Conservation (phyloP, 2,113 vertebrate species). For the pig (Sus scrofa) region DNA sequence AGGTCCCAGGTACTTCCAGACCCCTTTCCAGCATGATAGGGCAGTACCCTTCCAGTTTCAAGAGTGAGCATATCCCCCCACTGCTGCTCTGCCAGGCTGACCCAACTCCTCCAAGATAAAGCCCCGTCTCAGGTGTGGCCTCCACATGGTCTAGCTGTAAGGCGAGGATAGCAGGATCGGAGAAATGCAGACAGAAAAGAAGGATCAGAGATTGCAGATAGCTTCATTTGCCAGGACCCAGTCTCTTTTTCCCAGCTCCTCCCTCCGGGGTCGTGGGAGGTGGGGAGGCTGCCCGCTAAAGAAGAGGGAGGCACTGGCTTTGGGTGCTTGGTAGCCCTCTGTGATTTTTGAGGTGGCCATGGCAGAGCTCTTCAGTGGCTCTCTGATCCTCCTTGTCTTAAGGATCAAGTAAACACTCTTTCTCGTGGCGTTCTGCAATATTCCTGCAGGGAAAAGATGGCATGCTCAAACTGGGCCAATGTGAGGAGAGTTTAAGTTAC, state of each 20-base stretch:
- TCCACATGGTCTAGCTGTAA: background rate
- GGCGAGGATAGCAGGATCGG: too few relatives aligned
- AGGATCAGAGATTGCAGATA: too few relatives aligned
- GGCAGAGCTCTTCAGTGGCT: background rate
- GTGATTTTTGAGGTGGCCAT: background rate
- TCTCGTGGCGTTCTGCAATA: fast-evolving
- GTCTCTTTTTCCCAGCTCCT: background rate
- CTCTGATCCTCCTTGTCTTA: background rate
- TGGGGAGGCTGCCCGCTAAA: background rate
- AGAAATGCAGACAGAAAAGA: too few relatives aligned
- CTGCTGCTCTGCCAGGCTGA: too few relatives aligned
- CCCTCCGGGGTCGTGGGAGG: background rate
- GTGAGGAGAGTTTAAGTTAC: background rate
- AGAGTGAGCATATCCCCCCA: fast-evolving
- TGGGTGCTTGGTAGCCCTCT: fast-evolving
- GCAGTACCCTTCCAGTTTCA: too few relatives aligned
- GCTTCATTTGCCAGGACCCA: background rate
- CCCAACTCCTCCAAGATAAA: background rate
- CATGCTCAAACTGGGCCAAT: background rate
- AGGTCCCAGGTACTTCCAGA: fast-evolving
- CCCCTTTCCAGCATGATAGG: background rate
- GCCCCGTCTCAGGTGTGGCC: background rate
- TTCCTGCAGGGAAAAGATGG: background rate
- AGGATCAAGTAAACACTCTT: background rate
- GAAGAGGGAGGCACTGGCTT: background rate